Evolutionary conservation across 2,113 vertebrate genomes (phyloP).

Genomic region (Nanger granti): DNA sequence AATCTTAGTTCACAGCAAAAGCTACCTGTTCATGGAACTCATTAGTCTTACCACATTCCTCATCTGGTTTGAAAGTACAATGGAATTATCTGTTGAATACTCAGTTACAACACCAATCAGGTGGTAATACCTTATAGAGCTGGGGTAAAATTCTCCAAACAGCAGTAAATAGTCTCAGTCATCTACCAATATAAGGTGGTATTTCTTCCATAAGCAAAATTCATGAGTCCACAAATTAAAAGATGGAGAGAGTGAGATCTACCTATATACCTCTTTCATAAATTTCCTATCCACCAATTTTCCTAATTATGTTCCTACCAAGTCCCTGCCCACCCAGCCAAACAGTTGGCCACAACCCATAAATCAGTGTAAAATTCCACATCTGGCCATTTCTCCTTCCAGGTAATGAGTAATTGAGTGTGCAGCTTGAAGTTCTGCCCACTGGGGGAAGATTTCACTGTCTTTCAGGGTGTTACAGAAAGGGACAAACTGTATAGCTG

Average conservation of each 20-base stretch:
- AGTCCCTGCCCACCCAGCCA: neutral
- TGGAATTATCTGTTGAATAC: neutral
- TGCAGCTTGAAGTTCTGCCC: neutral
- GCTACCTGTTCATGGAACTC: neutral
- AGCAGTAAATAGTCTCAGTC: neutral
- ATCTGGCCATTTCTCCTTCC: neutral
- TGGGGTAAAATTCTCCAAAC: neutral
- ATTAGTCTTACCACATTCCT: neutral
- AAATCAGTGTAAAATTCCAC: neutral
- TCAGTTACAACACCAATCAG: neutral
- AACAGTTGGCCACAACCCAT: neutral
- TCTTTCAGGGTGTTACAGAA: neutral
- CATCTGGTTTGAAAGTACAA: neutral
- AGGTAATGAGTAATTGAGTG: neutral
- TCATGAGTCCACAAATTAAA: neutral
- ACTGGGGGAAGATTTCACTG: neutral
- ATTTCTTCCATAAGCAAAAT: neutral
- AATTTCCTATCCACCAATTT: neutral
- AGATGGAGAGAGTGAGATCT: neutral
- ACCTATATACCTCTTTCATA: neutral
- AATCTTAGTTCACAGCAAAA: neutral
- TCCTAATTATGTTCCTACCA: neutral
- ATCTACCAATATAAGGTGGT: neutral
- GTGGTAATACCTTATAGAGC: neutral
- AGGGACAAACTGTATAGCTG: neutral